phyloP scores from a whole-genome alignment of 2,888 invertebrate species.

The Andricus curvator region DNA sequence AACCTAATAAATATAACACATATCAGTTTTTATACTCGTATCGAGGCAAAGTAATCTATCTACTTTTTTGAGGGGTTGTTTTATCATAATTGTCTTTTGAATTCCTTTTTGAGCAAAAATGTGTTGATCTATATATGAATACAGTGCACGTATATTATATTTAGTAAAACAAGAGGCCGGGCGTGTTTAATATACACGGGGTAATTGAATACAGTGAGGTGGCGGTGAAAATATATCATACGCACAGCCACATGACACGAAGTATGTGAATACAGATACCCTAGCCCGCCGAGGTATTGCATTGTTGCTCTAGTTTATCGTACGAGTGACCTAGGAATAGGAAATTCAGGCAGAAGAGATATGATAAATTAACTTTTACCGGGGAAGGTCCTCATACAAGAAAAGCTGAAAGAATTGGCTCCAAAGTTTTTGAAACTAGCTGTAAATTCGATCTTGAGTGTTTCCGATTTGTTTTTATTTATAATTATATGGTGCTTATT shows the following conservation, averaged over 20 bases:
- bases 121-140: not conserved
- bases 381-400: not conserved
- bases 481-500: too few species aligned
- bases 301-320: not conserved
- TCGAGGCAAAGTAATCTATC: not conserved
- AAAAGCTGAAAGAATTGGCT: too few species aligned
- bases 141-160: not conserved
- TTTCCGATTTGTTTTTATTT: too few species aligned
- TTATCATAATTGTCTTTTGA: not conserved
- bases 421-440: too few species aligned
- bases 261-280: not conserved
- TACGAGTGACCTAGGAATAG: not conserved
- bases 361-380: not conserved
- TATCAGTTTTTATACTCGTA: too few species aligned
- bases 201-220: slow-evolving; percentile 8
- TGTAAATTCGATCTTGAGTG: too few species aligned
- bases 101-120: not conserved
- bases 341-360: not conserved
- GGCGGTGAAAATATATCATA: not conserved
- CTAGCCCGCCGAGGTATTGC: not conserved
- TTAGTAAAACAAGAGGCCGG: not conserved
- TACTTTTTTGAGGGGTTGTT: not conserved
- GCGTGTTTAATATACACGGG: not conserved
- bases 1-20: too few species aligned
- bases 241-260: not conserved